Evolutionary conservation across 2,888 invertebrate genomes (phyloP).

Genomic region (Cataglyphis altisquamis): DNA sequence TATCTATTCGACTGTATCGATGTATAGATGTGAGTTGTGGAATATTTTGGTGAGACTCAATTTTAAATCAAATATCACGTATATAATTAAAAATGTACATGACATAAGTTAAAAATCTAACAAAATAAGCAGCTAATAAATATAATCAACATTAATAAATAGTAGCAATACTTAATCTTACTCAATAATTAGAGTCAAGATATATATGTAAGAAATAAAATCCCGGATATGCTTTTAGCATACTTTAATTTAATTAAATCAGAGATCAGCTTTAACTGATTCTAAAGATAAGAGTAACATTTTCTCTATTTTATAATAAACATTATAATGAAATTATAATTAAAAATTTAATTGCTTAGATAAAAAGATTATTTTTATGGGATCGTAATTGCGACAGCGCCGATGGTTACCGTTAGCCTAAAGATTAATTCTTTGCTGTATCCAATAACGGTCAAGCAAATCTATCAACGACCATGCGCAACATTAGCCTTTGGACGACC

Average conservation of each 20-base stretch:
- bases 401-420: slow-evolving; percentile 26
- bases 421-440: slow-evolving; percentile 36
- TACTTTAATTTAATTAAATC: not conserved
- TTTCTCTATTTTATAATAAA: not conserved
- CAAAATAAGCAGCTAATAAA: not conserved
- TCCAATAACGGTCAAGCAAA: slow-evolving; percentile 40
- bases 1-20: not conserved
- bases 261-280: slow-evolving; percentile 7
- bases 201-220: not conserved
- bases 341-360: not conserved
- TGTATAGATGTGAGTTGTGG: not conserved
- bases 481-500: slow-evolving; percentile 43
- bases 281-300: not conserved
- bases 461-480: slow-evolving; percentile 42
- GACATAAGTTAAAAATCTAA: not conserved
- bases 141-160: not conserved
- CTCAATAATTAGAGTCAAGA: not conserved
- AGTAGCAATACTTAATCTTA: not conserved
- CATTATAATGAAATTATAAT: not conserved
- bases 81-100: slow-evolving; percentile 9
- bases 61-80: not conserved
- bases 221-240: not conserved
- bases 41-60: not conserved
- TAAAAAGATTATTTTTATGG: not conserved
- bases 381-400: slow-evolving; percentile 27